Conservation (phyloP, 1,140 invertebrate species). For the Cyrtorhinus lividipennis region DNA sequence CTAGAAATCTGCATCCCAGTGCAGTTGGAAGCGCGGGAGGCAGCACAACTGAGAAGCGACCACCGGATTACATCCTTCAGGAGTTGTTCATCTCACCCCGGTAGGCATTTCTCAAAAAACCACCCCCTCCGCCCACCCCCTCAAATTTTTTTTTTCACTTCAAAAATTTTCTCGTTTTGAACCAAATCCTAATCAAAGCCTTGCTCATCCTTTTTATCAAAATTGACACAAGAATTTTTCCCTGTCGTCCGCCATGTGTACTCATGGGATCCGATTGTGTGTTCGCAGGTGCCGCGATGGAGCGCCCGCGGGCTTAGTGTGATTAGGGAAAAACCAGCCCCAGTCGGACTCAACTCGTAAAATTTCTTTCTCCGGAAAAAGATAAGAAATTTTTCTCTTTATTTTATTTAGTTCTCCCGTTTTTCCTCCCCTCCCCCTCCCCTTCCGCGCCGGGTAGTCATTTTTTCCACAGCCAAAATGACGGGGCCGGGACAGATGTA, state of each 20-base stretch:
- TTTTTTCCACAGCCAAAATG: neutral
- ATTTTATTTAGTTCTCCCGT: neutral
- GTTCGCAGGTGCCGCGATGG: constrained; percentile 7
- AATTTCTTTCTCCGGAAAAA: too few species aligned
- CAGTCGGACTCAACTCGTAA: neutral
- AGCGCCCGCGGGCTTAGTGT: constrained; percentile 4
- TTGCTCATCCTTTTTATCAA: neutral
- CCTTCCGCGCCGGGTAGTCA: neutral
- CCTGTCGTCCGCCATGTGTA: too few species aligned
- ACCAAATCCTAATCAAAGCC: too few species aligned
- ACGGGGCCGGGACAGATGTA: constrained; percentile 17
- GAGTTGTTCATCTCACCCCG: constrained; percentile 2
- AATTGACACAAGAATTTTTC: neutral
- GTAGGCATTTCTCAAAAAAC: neutral
- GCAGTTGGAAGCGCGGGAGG: constrained; percentile 14
- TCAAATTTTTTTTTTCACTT: neutral
- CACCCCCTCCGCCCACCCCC: neutral
- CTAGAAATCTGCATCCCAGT: constrained; percentile 21
- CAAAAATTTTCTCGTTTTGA: too few species aligned
- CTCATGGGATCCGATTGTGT: too few species aligned
- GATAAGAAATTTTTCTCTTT: neutral
- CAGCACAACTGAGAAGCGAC: neutral
- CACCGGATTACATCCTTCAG: constrained; percentile 5
- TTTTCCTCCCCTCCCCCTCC: neutral
- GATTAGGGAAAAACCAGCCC: neutral